phyloP scores from a whole-genome alignment of 2,113 vertebrate genomes.

The Myotis davidii region DNA sequence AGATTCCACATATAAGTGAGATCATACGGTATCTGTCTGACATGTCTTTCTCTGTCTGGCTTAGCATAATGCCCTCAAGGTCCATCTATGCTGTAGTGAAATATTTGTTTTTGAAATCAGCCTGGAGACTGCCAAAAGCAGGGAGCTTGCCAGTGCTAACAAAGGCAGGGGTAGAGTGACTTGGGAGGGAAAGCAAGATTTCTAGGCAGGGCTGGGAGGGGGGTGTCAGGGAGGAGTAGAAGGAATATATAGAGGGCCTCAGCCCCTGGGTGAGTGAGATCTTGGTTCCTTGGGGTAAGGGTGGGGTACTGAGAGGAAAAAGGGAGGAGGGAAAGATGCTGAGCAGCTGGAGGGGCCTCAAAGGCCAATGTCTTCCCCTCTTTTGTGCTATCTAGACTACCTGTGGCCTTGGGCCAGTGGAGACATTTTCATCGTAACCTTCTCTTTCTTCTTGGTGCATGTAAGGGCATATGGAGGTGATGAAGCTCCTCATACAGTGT shows the following conservation, averaged over 20 bases:
- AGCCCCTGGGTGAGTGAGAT: too few relatives aligned
- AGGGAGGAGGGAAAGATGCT: too few relatives aligned
- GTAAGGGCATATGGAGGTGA: constrained; percentile 87
- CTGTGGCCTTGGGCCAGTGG: not conserved
- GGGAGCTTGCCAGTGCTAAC: not conserved
- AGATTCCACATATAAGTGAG: not conserved
- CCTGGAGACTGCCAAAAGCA: not conserved
- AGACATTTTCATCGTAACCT: not conserved
- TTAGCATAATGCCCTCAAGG: not conserved
- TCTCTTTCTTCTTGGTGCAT: not conserved
- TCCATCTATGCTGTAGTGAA: not conserved
- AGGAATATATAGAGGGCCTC: not conserved
- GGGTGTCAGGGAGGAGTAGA: not conserved
- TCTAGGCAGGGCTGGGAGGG: not conserved
- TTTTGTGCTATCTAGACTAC: not conserved
- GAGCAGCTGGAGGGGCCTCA: not conserved
- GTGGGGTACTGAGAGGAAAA: not conserved
- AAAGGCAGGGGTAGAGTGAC: not conserved
- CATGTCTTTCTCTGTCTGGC: not conserved
- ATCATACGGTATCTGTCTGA: not conserved
- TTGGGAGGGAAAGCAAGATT: not conserved
- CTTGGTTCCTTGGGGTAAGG: not conserved
- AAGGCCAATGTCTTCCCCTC: not conserved
- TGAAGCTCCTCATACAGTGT: constrained; percentile 87
- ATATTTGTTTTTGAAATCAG: not conserved